Conservation (phyloP, 2,888 invertebrate genomes). For the Trilocha varians region DNA sequence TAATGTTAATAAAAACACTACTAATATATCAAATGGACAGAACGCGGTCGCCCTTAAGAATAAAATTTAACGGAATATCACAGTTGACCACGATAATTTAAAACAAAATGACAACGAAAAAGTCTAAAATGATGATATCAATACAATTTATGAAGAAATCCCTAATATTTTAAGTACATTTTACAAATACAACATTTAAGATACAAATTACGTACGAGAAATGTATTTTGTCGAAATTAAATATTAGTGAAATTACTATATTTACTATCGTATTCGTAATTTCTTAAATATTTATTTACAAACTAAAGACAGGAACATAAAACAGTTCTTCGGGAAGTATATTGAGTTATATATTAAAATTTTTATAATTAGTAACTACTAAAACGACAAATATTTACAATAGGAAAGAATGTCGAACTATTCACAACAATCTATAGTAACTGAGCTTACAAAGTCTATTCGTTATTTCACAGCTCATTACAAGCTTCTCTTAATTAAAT, state of each 20-base stretch:
- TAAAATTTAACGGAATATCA: constrained; percentile 73
- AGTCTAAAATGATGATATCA: neutral
- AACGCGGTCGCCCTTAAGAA: constrained; percentile 55
- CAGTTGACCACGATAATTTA: constrained; percentile 68
- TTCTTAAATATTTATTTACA: constrained; percentile 61
- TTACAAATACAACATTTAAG: constrained; percentile 62
- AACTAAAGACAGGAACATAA: constrained; percentile 70
- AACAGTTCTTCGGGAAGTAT: constrained; percentile 64
- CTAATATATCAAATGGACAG: constrained; percentile 38
- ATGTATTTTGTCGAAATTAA: constrained; percentile 30
- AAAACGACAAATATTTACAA: constrained; percentile 60
- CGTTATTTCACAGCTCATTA: constrained; percentile 59
- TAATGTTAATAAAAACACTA: constrained; percentile 36
- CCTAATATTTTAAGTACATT: constrained; percentile 61
- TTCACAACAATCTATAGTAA: constrained; percentile 49
- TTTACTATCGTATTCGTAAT: constrained; percentile 31
- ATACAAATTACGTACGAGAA: constrained; percentile 49
- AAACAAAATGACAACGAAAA: constrained; percentile 49
- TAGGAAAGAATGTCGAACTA: constrained; percentile 51
- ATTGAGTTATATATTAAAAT: constrained; percentile 64
- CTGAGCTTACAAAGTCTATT: constrained; percentile 57
- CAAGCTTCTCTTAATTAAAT: constrained; percentile 39
- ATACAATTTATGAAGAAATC: constrained; percentile 19
- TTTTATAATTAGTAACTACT: constrained; percentile 43
- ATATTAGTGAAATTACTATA: constrained; percentile 27